Base-by-base conservation (phyloP, 2,888 invertebrate genomes). In the Polydrusus tereticollis region DNA sequence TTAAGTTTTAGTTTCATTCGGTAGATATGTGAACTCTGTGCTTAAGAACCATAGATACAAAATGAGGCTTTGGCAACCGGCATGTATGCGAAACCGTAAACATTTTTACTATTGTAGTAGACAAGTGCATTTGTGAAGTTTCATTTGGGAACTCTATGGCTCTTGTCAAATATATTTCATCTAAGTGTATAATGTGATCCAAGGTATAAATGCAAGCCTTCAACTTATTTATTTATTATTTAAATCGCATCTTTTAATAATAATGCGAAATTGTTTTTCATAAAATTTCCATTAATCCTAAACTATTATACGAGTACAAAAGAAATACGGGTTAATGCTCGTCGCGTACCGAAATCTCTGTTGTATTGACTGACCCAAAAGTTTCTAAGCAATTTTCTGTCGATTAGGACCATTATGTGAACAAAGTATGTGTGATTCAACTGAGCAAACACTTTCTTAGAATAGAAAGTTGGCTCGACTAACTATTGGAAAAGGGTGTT, bases 341-440 rank as follows among this genome's bases (percentile, higher is more conserved):
- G 69, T 69, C 55, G 62, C 62, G 62, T 69, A 62, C 21, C 29
- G 12, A 80, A 81, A 80, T 80, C 79, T 81, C 76, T 74, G 77
- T 79, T 80, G 79, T 82, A 82, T 82, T 82, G 81, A 81, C 79
- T 77, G 78, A 80, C 79, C 79, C 76, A 66, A 82, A 82, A 81
- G 80, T 67, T 82, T 82, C 78, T 77, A 78, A 82, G 83, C 82
- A 83, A 83, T 84, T 83, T 82, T 81, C 81, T 79, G 81, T 81
- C 82, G 82, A 83, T 83, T 83, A 82, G 82, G 76, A 79, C 81
- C 82, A 83, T 83, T 83, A 83, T 81, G 80, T 80, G 81, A 80
- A 77, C 78, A 78, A 77, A 79, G 80, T 78, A 80, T 81, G 78
- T 79, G 80, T 81, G 82, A 83, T 81, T 81, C 79, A 81, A 81